A percentile compares a stretch with the other conserved stretches of the same genome.
Evolutionary conservation across 92 coral and sea anemone genomes (phyloP).

Genomic region (Plumapathes pennacea): DNA sequence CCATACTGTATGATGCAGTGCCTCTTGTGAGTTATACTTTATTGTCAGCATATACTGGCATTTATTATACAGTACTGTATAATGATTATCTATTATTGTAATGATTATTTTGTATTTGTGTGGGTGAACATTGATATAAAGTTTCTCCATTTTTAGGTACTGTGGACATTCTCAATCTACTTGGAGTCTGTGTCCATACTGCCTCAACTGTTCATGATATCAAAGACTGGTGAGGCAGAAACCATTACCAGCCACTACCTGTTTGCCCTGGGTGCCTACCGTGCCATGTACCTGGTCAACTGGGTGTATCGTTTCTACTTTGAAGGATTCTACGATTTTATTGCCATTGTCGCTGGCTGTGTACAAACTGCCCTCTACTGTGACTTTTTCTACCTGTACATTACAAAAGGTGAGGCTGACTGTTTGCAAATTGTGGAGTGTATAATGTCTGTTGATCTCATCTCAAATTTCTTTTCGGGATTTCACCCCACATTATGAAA

Average conservation of each 20-base stretch:
- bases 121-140: neutral
- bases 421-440: too few species aligned
- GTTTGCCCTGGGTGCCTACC: slow-evolving; percentile 97
- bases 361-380: slow-evolving; percentile 99
- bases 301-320: slow-evolving; percentile 95
- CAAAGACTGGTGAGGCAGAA: slow-evolving; percentile 99
- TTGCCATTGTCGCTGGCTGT: slow-evolving; percentile 99
- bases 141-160: slow-evolving; percentile 48
- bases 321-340: slow-evolving; percentile 99
- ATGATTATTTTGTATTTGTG: neutral
- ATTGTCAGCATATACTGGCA: neutral
- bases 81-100: neutral
- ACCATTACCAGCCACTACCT: slow-evolving; percentile 98
- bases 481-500: too few species aligned
- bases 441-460: too few species aligned
- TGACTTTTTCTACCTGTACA: slow-evolving; percentile 97
- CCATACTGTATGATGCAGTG: too few species aligned
- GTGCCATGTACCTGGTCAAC: slow-evolving; percentile 94
- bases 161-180: slow-evolving; percentile 99
- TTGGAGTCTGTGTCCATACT: slow-evolving; percentile 98
- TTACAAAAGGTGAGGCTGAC: slow-evolving; percentile 82
- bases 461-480: too few species aligned
- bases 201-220: slow-evolving; percentile 98
- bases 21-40: neutral
- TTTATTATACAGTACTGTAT: neutral